phyloP scores from a whole-genome alignment of 2,888 invertebrate genomes.

The Volucella bombylans region DNA sequence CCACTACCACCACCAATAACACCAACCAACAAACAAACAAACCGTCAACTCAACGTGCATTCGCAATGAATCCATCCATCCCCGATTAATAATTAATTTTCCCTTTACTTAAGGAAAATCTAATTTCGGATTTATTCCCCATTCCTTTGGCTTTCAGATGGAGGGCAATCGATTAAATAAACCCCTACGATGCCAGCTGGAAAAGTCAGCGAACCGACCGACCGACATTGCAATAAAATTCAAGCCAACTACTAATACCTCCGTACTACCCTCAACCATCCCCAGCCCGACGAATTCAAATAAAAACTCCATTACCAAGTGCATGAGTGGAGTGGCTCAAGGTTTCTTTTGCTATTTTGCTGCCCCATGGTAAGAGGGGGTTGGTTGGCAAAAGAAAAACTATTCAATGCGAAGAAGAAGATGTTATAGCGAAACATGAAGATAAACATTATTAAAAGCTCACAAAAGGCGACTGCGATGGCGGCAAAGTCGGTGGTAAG shows the following conservation, averaged over 20 bases:
- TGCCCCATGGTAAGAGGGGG: background rate
- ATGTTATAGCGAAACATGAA: conserved; percentile 48
- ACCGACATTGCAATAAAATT: conserved; percentile 55
- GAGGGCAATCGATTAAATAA: conserved; percentile 59
- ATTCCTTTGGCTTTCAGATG: conserved; percentile 15
- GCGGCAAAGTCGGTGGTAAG: background rate
- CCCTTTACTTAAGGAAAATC: conserved; percentile 37
- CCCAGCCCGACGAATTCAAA: conserved; percentile 26
- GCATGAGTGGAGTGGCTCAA: conserved; percentile 10
- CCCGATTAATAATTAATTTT: conserved; percentile 64
- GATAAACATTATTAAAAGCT: conserved; percentile 73
- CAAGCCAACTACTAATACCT: conserved; percentile 9
- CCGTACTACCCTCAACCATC: background rate
- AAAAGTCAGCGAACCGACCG: conserved; percentile 12
- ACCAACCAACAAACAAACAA: conserved; percentile 19
- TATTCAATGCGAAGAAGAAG: conserved; percentile 38
- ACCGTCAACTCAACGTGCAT: conserved; percentile 41
- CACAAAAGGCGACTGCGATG: conserved; percentile 49
- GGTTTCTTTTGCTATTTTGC: background rate
- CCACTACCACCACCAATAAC: no score
- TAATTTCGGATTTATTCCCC: conserved; percentile 55
- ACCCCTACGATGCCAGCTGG: conserved; percentile 4
- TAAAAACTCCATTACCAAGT: conserved; percentile 44
- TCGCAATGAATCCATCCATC: conserved; percentile 51
- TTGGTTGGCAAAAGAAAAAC: conserved; percentile 8